Evolutionary conservation across 2,797 vertebrate genomes (phyloP).

Genomic region (Alca torda): DNA sequence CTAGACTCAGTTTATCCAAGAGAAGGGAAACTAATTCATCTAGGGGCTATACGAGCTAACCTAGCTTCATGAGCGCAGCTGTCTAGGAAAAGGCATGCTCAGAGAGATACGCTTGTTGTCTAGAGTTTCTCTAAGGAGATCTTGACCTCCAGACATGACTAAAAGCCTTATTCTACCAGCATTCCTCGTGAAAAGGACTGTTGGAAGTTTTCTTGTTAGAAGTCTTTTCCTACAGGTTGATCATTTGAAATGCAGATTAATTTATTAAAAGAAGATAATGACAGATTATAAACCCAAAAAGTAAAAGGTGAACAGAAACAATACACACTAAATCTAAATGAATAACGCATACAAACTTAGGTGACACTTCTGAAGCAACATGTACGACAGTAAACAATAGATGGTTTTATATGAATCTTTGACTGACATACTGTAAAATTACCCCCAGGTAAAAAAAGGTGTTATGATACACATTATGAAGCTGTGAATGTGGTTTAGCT

Average conservation of each 20-base stretch:
- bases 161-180: background rate
- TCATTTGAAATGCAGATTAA: background rate
- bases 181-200: background rate
- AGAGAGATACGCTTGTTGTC: background rate
- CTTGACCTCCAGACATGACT: background rate
- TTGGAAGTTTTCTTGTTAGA: background rate
- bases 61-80: background rate
- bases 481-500: conserved; percentile 2
- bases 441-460: background rate
- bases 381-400: background rate
- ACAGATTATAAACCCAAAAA: background rate
- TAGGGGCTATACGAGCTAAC: background rate
- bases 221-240: background rate
- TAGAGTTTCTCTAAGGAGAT: background rate
- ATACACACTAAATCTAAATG: background rate
- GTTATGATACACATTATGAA: background rate
- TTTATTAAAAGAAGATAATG: too few species aligned
- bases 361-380: background rate
- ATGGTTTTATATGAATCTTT: background rate
- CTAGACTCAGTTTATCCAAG: background rate
- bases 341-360: background rate
- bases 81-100: background rate
- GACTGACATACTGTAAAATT: background rate
- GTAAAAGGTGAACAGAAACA: background rate
- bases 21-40: background rate